Conservation (phyloP, 2,113 vertebrate genomes). For the Dasypus novemcinctus region DNA sequence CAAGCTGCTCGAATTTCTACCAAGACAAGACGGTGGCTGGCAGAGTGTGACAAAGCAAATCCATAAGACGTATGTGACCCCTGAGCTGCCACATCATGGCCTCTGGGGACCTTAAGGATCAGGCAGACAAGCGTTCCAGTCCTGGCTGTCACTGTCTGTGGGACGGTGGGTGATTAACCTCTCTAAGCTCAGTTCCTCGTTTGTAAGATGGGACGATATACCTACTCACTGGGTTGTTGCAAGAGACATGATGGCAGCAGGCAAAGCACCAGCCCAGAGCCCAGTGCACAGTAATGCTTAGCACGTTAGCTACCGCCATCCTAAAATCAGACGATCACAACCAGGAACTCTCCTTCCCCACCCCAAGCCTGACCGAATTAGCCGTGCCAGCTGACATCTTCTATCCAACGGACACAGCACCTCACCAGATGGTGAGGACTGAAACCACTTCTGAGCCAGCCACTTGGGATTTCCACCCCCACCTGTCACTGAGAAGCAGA, state of each 20-base stretch:
- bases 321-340: rapidly evolving
- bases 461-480: not conserved
- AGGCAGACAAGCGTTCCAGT: not conserved
- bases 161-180: not conserved
- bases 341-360: not conserved
- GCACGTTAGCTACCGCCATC: not conserved
- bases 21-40: not conserved
- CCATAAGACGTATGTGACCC: not conserved
- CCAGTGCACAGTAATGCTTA: not conserved
- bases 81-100: no score
- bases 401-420: not conserved
- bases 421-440: not conserved
- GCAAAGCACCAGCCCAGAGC: not conserved
- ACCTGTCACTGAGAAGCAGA: not conserved
- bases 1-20: not conserved
- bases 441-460: not conserved
- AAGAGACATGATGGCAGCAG: not conserved
- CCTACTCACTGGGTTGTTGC: not conserved
- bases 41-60: not conserved
- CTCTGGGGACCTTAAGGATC: not conserved
- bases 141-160: not conserved
- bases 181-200: not conserved
- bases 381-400: not conserved
- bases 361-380: not conserved
- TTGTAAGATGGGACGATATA: not conserved